These are phyloP conservation scores for Perdita meconis DNA, from an alignment of 2,888 invertebrate species.

Conservation along the genomic window DNA sequence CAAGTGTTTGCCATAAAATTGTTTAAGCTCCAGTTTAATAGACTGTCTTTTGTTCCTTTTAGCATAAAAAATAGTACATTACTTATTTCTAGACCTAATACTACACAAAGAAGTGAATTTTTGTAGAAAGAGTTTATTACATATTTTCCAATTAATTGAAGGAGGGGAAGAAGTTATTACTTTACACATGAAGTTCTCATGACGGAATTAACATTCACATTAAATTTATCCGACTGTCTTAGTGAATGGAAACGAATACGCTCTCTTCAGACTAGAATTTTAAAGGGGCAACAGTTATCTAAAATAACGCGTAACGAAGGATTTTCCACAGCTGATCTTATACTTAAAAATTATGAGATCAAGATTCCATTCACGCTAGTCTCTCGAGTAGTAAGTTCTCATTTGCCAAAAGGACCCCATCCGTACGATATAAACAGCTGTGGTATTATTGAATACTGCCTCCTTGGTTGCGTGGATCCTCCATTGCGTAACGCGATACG, in stretches of 20 bases:
- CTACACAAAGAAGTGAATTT: no score
- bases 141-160: background rate
- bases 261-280: background rate
- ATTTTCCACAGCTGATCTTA: background rate
- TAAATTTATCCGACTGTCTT: background rate
- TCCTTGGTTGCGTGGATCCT: slow-evolving; percentile 69
- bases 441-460: slow-evolving; percentile 84
- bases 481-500: slow-evolving; percentile 74
- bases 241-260: background rate
- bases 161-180: background rate
- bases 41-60: no score
- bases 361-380: slow-evolving; percentile 31
- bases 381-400: slow-evolving; percentile 51
- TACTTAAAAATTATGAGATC: slow-evolving; percentile 58
- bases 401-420: slow-evolving; percentile 85
- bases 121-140: background rate
- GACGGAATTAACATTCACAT: background rate
- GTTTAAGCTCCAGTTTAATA: no score
- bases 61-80: background rate
- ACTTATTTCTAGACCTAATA: no score
- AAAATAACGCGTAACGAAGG: background rate
- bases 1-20: no score
- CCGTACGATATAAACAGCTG: slow-evolving; percentile 86
- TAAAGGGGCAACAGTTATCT: background rate
- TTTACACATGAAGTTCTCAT: background rate